A percentile compares a stretch with the other conserved stretches of the same genome.
phyloP scores from a whole-genome alignment of 2,888 invertebrate genomes.

The Odontocerum albicorne region DNA sequence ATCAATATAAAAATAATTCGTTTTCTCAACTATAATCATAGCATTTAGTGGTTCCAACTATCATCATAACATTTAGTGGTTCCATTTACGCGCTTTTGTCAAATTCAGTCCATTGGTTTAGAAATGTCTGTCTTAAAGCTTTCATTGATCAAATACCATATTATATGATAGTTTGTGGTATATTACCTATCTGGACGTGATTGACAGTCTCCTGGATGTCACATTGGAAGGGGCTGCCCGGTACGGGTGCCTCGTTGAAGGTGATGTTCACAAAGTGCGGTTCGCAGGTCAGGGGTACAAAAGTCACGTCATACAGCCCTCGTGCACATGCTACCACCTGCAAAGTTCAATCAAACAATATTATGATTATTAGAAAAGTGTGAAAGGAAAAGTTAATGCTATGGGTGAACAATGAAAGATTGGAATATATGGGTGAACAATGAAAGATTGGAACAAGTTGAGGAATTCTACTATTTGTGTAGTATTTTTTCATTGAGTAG shows the following conservation, averaged over 20 bases:
- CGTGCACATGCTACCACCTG: slow-evolving; percentile 87
- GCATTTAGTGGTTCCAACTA: no score
- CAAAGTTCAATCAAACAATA: slow-evolving; percentile 20
- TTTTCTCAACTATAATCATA: no score
- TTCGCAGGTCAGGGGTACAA: slow-evolving; percentile 86
- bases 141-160: no score
- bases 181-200: slow-evolving; percentile 69
- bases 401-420: background rate
- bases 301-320: slow-evolving; percentile 90
- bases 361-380: no score
- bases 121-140: no score
- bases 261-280: slow-evolving; percentile 92
- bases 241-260: slow-evolving; percentile 90
- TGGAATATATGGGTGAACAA: background rate
- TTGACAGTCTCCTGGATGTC: slow-evolving; percentile 72
- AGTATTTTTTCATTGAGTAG: background rate
- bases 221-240: slow-evolving; percentile 89
- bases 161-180: no score
- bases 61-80: no score
- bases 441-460: background rate
- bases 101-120: no score
- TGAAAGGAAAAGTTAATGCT: no score
- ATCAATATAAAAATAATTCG: no score
- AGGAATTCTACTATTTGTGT: background rate
- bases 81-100: no score